A percentile compares a stretch with the other conserved stretches of the same genome.
Conservation (phyloP, 2,888 invertebrate species). For the Agrochola lychnidis region DNA sequence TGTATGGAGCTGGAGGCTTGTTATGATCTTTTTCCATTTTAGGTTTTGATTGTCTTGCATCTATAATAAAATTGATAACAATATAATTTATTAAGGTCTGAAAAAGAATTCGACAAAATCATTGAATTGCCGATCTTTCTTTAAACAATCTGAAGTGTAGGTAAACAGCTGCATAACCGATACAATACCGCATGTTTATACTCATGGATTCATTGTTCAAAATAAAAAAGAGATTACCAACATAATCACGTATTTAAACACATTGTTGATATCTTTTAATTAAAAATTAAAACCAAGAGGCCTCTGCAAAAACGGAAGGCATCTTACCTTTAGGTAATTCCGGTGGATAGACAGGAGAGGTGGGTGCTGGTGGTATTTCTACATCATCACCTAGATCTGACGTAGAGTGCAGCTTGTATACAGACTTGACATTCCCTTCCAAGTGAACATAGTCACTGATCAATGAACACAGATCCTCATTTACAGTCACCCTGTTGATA, state of each 20-base stretch:
- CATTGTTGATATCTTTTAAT: neutral
- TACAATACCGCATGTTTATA: neutral
- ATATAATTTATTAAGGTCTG: neutral
- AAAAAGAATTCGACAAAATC: neutral
- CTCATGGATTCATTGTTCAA: neutral
- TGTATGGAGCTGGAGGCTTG: conserved; percentile 70
- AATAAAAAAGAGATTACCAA: neutral
- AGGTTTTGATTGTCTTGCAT: conserved; percentile 76
- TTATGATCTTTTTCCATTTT: conserved; percentile 60
- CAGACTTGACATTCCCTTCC: conserved; percentile 76
- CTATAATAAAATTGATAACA: conserved; percentile 63
- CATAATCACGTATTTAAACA: too few relatives aligned
- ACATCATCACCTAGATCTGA: conserved; percentile 80
- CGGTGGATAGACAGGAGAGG: conserved; percentile 80
- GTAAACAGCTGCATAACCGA: neutral
- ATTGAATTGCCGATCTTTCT: neutral
- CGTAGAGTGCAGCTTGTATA: conserved; percentile 78
- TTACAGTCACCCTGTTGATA: conserved; percentile 80
- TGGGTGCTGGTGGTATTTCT: conserved; percentile 83
- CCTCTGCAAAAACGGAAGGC: neutral
- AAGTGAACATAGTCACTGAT: conserved; percentile 85
- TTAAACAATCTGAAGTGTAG: neutral
- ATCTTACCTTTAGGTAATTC: conserved; percentile 81
- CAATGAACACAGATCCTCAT: conserved; percentile 80
- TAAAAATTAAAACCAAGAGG: neutral